Evolutionary conservation across 2,888 invertebrate species (phyloP), one percentile per base, ranked within the genome.

Genomic region (Axea sp.): DNA sequence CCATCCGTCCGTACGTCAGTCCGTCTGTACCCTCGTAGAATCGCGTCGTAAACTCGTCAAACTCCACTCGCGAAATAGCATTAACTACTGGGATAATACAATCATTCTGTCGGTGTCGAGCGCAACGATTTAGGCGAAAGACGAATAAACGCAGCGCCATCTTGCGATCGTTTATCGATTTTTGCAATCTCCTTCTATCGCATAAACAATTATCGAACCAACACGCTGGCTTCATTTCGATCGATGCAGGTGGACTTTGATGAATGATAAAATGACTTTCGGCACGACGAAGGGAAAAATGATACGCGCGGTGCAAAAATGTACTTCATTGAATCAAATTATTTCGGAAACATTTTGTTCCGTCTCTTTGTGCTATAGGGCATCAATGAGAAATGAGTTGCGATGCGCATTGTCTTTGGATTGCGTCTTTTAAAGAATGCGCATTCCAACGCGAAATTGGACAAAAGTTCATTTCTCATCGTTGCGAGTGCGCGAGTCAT

Each of bases 11-110:
- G 72, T 76, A 73, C 76, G 76, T 80, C 80, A 79, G 78, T 68
- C 51, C 74, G 67, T 55, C 73, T 64, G 60, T 59, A 81, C 78
- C 82, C 79, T 82, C 80, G 81, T 81, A 81, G 82, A 81, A 82
- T 82, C 81, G 77, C 80, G 53, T 86, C 86, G 85, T 86, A 86
- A 86, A 86, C 86, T 86, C 86, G 86, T 86, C 86, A 86, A 86
- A 85, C 84, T 83, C 81, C 80, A 80, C 83, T 83, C 83, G 83
- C 85, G 83, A 84, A 85, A 86, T 84, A 84, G 84, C 85, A 86
- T 84, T 84, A 86, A 85, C 86, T 85, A 86, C 83, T 81, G 80
- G 82, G 84, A 85, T 86, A 86, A 86, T 86, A 84, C 85, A 86
- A 86, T 86, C 84, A 83, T 84, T 79, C 80, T 76, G 79, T 75